Conservation (phyloP, 2,888 invertebrate species). For the Spilosoma lubricipeda region DNA sequence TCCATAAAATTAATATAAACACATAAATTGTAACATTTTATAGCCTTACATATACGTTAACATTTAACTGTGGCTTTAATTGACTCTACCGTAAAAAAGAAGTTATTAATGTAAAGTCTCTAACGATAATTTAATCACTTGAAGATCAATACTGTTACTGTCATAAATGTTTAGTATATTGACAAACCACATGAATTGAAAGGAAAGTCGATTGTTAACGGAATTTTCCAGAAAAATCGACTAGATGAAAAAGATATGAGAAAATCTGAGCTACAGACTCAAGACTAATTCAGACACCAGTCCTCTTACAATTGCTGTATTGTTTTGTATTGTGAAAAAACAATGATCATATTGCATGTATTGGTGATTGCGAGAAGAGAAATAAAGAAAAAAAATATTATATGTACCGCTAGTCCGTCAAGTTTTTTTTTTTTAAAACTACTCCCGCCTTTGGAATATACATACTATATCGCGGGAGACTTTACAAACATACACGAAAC, state of each 20-base stretch:
- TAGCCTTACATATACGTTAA: not conserved
- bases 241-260: not conserved
- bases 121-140: constrained; percentile 6
- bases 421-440: no score
- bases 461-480: no score
- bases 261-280: no score
- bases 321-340: no score
- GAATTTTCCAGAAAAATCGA: not conserved
- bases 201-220: not conserved
- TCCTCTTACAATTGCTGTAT: no score
- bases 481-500: no score
- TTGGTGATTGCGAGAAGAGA: no score
- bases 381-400: no score
- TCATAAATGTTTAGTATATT: not conserved
- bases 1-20: constrained; percentile 8
- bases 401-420: no score
- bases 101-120: not conserved
- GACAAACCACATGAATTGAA: not conserved
- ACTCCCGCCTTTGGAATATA: no score
- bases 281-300: no score
- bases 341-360: no score
- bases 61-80: constrained; percentile 4
- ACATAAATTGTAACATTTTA: constrained; percentile 11
- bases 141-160: not conserved
- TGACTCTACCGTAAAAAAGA: not conserved